Base-by-base conservation (phyloP, 2,113 vertebrate genomes). In the Montifringilla adamsi region DNA sequence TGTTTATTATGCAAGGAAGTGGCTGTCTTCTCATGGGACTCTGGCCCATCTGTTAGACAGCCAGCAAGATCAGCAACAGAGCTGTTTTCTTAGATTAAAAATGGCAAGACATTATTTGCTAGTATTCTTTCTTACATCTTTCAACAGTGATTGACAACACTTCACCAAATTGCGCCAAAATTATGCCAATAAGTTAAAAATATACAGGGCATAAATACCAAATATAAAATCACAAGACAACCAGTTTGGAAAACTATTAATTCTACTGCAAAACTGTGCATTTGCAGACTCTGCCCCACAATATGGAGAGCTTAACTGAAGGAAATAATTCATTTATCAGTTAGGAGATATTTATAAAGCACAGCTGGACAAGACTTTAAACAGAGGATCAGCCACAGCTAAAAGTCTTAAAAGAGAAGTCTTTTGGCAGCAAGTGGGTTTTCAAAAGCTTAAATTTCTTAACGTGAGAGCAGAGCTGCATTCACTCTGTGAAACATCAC, bases 1-100 rank as follows among this genome's bases (percentile, higher is more conserved):
- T 97, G 88, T 97, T 97, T 96, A 93, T 94, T 93, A 93, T 90
- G 83, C n/a, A 53, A 96, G 95, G 94, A 97, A 97, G 88, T 92
- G 88, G 72, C 76, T 94, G 94, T 78, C 92, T 96, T 94, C 95
- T 94, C 94, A 73, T 95, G 94, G 92, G 93, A 96, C 86, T 75
- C 83, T 72, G 69, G 76, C 86, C 93, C 93, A 96, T 96, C 94
- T 97, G 95, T 89, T 93, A 90, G 72, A 80, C 94, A 96, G 92
- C 60, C 88, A 96, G 85, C 79, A 75, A 93, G 82, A 96, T 86
- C 85, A 94, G 55, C 82, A 95, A 84, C 92, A 88, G 79, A 94
- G 37, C n/a, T 86, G 72, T 84, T 95, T 67, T 94, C 52, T 86
- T 60, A 72, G 56, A 97, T 90, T 78, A 70, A 94, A 95, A 84